phyloP scores from a whole-genome alignment of 2,797 vertebrate species.

The Naso thynnoides region DNA sequence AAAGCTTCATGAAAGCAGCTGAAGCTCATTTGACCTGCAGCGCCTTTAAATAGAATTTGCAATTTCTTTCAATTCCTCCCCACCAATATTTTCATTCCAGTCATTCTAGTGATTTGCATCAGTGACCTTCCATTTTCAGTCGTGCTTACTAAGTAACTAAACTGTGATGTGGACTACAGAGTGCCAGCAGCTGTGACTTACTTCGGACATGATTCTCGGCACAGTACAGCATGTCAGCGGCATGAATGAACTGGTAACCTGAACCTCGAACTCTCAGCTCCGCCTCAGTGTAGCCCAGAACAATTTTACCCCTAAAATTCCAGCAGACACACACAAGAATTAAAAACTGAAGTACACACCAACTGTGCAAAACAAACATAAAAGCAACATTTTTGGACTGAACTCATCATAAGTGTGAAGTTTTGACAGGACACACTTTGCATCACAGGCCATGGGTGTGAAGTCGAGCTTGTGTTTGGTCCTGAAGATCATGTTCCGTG shows the following conservation, averaged over 20 bases:
- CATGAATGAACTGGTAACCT: slow-evolving; percentile 85
- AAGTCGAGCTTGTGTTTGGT: slow-evolving; percentile 92
- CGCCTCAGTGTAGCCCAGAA: slow-evolving; percentile 84
- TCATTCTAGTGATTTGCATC: slow-evolving; percentile 4
- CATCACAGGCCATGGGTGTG: slow-evolving; percentile 88
- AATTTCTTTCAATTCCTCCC: background rate
- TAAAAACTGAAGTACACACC: background rate
- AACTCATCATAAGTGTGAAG: background rate
- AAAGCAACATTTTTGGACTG: too few species aligned
- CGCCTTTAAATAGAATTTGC: background rate
- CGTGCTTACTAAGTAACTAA: background rate
- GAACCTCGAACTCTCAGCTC: slow-evolving; percentile 82
- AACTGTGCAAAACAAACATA: too few species aligned
- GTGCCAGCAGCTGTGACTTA: slow-evolving; percentile 57
- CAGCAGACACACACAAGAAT: background rate
- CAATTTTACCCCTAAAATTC: slow-evolving; percentile 78
- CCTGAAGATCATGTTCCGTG: slow-evolving; percentile 87
- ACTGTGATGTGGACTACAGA: background rate
- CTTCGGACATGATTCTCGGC: slow-evolving; percentile 84
- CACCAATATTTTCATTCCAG: background rate
- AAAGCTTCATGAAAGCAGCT: too few species aligned
- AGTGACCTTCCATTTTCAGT: background rate
- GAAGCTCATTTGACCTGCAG: background rate
- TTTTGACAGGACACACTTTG: slow-evolving; percentile 74
- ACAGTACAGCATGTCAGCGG: slow-evolving; percentile 84